Evolutionary conservation across 2,797 vertebrate species (phyloP).

Genomic region (Oreortyx pictus): DNA sequence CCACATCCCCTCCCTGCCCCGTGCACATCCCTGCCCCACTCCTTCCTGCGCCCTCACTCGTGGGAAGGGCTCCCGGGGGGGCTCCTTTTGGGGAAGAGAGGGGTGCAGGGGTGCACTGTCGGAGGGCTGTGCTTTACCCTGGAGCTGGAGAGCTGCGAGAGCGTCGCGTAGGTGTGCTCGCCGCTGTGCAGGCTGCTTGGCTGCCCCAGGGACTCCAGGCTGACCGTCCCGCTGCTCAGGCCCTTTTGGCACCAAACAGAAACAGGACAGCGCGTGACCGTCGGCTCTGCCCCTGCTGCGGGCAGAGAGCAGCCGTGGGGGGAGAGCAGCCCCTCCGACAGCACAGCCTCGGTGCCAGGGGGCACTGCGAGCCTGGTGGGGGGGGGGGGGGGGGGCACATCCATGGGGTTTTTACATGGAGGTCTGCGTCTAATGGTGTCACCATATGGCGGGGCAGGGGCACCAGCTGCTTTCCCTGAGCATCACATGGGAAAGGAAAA

Average conservation of each 20-base stretch:
- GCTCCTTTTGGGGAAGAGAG: not conserved
- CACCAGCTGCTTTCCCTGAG: not conserved
- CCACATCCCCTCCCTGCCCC: not conserved
- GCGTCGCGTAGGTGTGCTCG: conserved; percentile 75
- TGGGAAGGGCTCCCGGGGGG: not conserved
- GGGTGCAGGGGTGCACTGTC: not conserved
- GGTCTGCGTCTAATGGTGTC: not conserved
- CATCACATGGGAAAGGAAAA: not conserved
- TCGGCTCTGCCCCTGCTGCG: not conserved
- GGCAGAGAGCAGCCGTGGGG: not conserved
- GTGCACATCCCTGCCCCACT: not conserved
- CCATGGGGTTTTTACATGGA: not conserved
- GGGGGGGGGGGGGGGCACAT: too few species aligned
- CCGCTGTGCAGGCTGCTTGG: conserved; percentile 71
- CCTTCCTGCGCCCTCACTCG: not conserved
- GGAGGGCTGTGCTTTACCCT: conserved; percentile 73
- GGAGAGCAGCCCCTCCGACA: rapidly evolving
- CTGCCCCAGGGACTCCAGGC: conserved; percentile 80
- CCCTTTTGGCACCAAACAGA: conserved; percentile 78
- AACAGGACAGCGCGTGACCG: conserved; percentile 60
- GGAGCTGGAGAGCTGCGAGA: conserved; percentile 80
- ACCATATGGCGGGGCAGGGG: not conserved
- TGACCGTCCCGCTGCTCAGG: conserved; percentile 77
- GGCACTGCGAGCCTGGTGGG: not conserved
- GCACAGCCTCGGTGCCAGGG: not conserved